A percentile compares a stretch with the other conserved stretches of the same genome.
Conservation (phyloP, 2,888 invertebrate genomes). For the Dermolepida albohirtum region DNA sequence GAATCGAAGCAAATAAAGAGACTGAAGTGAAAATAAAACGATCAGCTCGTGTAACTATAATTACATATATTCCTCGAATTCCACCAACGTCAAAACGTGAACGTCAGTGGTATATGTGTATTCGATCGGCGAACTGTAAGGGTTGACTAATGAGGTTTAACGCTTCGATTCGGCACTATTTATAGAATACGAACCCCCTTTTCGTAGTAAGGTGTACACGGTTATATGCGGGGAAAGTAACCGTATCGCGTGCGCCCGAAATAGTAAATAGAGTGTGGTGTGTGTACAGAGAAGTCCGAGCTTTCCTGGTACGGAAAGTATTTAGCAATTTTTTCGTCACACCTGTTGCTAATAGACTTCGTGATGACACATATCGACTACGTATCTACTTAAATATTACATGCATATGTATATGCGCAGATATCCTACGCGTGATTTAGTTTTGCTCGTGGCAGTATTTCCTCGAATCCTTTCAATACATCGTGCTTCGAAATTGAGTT, state of each 20-base stretch:
- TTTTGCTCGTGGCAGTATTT: no score
- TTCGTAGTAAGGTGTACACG: conserved; percentile 14
- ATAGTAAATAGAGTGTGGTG: background rate
- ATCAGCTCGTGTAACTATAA: no score
- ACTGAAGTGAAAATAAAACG: no score
- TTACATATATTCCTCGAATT: conserved; percentile 13
- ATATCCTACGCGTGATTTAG: no score
- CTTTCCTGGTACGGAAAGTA: conserved; percentile 2
- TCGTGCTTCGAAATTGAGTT: no score
- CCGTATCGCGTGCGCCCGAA: conserved; percentile 5
- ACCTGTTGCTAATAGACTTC: conserved; percentile 14
- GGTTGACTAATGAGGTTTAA: conserved; percentile 18
- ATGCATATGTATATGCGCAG: no score
- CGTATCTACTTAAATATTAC: background rate
- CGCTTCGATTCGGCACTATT: conserved; percentile 4
- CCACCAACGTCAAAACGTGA: background rate
- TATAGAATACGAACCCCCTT: conserved; percentile 5
- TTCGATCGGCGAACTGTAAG: background rate
- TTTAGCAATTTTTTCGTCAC: conserved; percentile 1
- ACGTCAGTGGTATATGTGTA: background rate
- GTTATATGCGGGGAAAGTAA: background rate
- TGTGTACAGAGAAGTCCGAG: background rate
- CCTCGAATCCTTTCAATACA: no score
- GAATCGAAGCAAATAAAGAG: no score
- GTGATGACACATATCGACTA: background rate